Conservation (phyloP, 2,113 vertebrate species). For the Ia io region DNA sequence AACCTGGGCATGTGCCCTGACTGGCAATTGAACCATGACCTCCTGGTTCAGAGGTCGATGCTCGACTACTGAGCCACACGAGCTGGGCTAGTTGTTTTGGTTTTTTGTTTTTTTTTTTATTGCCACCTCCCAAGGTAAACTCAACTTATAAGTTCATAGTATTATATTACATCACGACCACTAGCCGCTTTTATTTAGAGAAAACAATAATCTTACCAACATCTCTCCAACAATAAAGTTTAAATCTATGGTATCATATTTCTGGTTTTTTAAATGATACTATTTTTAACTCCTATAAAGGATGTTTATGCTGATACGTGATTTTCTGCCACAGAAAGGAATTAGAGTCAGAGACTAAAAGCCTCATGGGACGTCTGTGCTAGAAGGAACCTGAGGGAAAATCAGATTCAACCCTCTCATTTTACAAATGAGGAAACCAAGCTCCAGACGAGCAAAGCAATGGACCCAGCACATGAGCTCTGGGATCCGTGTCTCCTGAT, state of each 20-base stretch:
- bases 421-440: constrained; percentile 43
- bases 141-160: not conserved
- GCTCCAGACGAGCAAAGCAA: not conserved
- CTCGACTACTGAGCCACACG: no score
- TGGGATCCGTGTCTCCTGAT: no score
- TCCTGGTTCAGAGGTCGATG: no score
- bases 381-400: constrained; percentile 22
- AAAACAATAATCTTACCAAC: constrained; percentile 38
- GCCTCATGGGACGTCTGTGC: not conserved
- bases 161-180: not conserved
- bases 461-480: not conserved
- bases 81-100: no score
- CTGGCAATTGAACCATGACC: no score
- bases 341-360: constrained; percentile 52
- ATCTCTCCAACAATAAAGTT: constrained; percentile 10
- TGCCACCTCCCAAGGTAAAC: not conserved
- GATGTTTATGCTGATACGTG: constrained; percentile 23
- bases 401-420: not conserved
- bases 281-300: constrained; percentile 46
- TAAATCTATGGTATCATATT: not conserved
- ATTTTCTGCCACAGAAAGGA: constrained; percentile 48
- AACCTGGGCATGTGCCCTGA: no score
- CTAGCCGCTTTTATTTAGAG: not conserved
- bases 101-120: not conserved
- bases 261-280: not conserved